A percentile compares a stretch with the other conserved stretches of the same genome.
phyloP scores from a whole-genome alignment of 30 jellyfish, hydroid and myxozoan species.

The Aurelia aurita region DNA sequence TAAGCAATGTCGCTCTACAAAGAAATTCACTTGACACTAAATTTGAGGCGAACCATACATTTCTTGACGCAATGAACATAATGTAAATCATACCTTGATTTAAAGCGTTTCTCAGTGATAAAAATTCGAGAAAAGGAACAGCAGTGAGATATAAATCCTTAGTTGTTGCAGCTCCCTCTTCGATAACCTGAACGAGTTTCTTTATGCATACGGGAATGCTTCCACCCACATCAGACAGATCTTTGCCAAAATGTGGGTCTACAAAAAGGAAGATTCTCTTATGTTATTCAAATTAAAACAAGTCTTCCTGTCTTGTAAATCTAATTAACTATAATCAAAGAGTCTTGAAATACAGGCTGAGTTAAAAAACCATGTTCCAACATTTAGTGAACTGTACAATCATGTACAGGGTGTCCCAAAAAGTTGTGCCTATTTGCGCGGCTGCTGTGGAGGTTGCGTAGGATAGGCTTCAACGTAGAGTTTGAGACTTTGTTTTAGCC shows the following conservation, averaged over 20 bases:
- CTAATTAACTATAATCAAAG: background rate
- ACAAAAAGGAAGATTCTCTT: background rate
- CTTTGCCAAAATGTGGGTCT: constrained; percentile 85
- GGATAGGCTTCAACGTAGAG: no score
- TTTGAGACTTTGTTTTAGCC: no score
- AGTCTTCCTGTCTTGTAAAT: background rate
- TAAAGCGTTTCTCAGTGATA: constrained; percentile 77
- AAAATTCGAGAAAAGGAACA: constrained; percentile 55
- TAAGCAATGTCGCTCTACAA: no score
- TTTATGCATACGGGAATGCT: constrained; percentile 45
- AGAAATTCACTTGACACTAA: no score
- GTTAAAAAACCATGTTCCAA: no score
- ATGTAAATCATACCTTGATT: constrained; percentile 75
- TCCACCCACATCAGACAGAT: constrained; percentile 5
- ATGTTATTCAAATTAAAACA: background rate
- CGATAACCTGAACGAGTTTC: constrained; percentile 62
- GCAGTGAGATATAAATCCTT: constrained; percentile 56
- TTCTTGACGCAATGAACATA: no score
- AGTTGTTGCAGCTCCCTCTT: constrained; percentile 41
- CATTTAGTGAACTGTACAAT: no score
- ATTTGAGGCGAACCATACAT: no score
- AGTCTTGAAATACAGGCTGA: no score
- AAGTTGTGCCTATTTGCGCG: background rate
- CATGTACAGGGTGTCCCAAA: no score
- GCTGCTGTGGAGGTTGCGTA: no score